Base-by-base conservation (phyloP, 2,888 invertebrate genomes). In the Cistogaster globosa region DNA sequence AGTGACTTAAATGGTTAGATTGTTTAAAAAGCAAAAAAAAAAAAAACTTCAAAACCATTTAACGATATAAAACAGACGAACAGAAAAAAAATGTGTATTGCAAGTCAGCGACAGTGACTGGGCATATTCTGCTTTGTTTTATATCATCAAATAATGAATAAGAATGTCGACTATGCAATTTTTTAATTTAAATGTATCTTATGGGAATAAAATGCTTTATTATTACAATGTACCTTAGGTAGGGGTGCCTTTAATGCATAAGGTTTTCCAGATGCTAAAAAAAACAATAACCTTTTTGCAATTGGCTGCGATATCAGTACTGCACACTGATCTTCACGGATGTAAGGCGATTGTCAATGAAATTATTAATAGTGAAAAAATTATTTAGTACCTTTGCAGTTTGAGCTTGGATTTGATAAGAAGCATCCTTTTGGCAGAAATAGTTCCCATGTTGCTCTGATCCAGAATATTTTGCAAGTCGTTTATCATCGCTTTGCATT, bases 151-250 rank as follows among this genome's bases (percentile, higher is more conserved):
- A 94, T 97, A 60, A 93, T 93, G 1, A 95, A 96, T 87, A 94
- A 94, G 86, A 95, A 95, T 88, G 93, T 96, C 8, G 93, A 94
- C 89, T 93, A 95, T 77, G 95, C 95, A 78, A 95, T 96, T 88
- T 94, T 94, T 90, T 97, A 97, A 93, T 93, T 97, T 77, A 93
- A 92, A 0, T 94, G 94, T 86, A 96, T 97, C 22, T 94, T 97
- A 83, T 93, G 93, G 83, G 95, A 96, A 90, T 92, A 95, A 51
- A 94, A 95, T 83, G 26, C 84, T 76, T 32, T 83, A 80, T 68
- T 91, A 87, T 87, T 83, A 20, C 72, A 76, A 22, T 45, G 11
- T 11, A 48, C 2, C 14, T 48, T 5, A 14, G 16, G 16, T 14
- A 48, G 14, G 1, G 14, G 11, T 48, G 12, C 8, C 2, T 38